Evolutionary conservation across 2,113 vertebrate genomes (phyloP).

Genomic region (Bostrychus sinensis): DNA sequence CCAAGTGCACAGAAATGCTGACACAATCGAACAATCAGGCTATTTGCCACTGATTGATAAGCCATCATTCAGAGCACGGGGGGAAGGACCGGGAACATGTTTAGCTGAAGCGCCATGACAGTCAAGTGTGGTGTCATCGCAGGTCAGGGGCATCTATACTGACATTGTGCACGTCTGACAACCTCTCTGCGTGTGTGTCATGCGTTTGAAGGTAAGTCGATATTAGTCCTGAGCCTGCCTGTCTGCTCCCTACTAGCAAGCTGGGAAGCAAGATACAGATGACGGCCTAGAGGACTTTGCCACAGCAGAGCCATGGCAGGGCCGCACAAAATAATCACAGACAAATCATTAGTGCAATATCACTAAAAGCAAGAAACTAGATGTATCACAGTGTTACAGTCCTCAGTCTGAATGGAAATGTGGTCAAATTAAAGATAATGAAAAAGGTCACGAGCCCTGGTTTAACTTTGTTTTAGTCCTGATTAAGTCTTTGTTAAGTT

Average conservation of each 20-base stretch:
- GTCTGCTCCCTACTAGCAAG: slow-evolving; percentile 32
- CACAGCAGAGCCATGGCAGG: not conserved
- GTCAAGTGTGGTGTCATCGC: not conserved
- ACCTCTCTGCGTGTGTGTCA: slow-evolving; percentile 34
- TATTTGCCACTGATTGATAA: slow-evolving; percentile 50
- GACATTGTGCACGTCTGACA: slow-evolving; percentile 23
- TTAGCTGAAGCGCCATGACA: slow-evolving; percentile 29
- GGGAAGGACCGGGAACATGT: not conserved
- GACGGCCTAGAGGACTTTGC: slow-evolving; percentile 19
- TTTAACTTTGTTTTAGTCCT: no score
- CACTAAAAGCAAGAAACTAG: no score
- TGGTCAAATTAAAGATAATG: no score
- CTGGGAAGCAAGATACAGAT: slow-evolving; percentile 23
- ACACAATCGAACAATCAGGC: slow-evolving; percentile 47
- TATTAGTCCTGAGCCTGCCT: slow-evolving; percentile 38
- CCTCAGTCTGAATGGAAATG: no score
- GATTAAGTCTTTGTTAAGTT: no score
- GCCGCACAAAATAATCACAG: no score
- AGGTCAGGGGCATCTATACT: slow-evolving; percentile 27
- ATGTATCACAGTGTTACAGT: no score
- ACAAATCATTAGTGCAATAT: no score
- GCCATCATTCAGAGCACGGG: slow-evolving; percentile 33
- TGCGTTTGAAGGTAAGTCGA: slow-evolving; percentile 64
- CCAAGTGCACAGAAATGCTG: slow-evolving; percentile 44
- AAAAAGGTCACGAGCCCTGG: no score